phyloP scores from a whole-genome alignment of 2,888 invertebrate genomes.

The Alcis repandata region DNA sequence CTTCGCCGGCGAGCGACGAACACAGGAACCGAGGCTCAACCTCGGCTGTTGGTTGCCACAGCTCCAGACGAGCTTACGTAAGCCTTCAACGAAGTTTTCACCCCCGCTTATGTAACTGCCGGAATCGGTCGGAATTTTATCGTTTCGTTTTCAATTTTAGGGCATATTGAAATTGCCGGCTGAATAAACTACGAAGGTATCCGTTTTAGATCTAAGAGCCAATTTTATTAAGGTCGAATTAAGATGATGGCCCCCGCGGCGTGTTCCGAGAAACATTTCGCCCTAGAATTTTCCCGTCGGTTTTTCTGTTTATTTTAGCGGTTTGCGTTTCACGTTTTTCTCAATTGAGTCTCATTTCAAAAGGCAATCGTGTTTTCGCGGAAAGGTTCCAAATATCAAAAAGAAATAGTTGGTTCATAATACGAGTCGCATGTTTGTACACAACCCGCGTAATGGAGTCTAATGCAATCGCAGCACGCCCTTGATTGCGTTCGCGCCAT shows the following conservation, averaged over 20 bases:
- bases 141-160: constrained; percentile 62
- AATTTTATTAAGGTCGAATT: constrained; percentile 38
- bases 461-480: constrained; percentile 60
- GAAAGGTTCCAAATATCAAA: constrained; percentile 18
- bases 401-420: constrained; percentile 24
- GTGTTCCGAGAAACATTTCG: constrained; percentile 23
- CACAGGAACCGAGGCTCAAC: not conserved
- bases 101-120: constrained; percentile 81
- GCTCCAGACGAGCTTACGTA: constrained; percentile 78
- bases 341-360: constrained; percentile 26
- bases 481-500: constrained; percentile 58
- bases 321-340: constrained; percentile 30
- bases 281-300: constrained; percentile 24
- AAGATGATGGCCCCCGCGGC: constrained; percentile 38
- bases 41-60: constrained; percentile 41
- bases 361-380: constrained; percentile 16
- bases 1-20: constrained; percentile 7
- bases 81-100: constrained; percentile 69
- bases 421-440: constrained; percentile 20
- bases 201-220: constrained; percentile 40
- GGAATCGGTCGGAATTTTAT: constrained; percentile 67
- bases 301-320: constrained; percentile 37
- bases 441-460: constrained; percentile 50
- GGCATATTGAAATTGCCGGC: constrained; percentile 59
- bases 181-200: constrained; percentile 49